phyloP scores from a whole-genome alignment of 2,888 invertebrate genomes.

The Nymphalis c-album region DNA sequence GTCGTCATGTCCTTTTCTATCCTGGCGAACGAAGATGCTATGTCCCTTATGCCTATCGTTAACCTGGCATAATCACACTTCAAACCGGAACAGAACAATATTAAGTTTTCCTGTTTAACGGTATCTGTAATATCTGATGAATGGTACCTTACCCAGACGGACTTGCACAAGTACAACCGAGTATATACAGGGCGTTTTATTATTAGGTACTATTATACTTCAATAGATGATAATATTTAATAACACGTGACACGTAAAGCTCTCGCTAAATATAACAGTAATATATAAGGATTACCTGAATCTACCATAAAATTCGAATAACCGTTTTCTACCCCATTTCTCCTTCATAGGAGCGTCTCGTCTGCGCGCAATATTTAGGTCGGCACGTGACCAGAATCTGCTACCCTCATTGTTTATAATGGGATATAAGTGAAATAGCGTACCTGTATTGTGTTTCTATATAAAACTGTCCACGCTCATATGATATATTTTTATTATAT shows the following conservation, averaged over 20 bases:
- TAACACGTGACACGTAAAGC: background rate
- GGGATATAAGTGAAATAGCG: constrained; percentile 9
- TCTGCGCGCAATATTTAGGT: constrained; percentile 60
- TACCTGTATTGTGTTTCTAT: constrained; percentile 11
- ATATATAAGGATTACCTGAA: constrained; percentile 25
- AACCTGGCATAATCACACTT: too few relatives aligned
- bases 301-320: constrained; percentile 23
- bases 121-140: too few relatives aligned
- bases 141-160: too few relatives aligned
- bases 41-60: too few relatives aligned
- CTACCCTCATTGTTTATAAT: constrained; percentile 20
- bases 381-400: constrained; percentile 57
- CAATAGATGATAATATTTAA: background rate
- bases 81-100: too few relatives aligned
- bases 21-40: too few relatives aligned
- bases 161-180: too few relatives aligned
- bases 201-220: too few relatives aligned
- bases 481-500: background rate
- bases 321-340: constrained; percentile 27
- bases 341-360: constrained; percentile 47
- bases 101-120: too few relatives aligned
- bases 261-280: constrained; percentile 6
- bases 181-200: too few relatives aligned
- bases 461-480: background rate
- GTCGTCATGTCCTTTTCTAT: too few relatives aligned